phyloP scores from a whole-genome alignment of 2,888 invertebrate species.

The Frankliniella fusca region DNA sequence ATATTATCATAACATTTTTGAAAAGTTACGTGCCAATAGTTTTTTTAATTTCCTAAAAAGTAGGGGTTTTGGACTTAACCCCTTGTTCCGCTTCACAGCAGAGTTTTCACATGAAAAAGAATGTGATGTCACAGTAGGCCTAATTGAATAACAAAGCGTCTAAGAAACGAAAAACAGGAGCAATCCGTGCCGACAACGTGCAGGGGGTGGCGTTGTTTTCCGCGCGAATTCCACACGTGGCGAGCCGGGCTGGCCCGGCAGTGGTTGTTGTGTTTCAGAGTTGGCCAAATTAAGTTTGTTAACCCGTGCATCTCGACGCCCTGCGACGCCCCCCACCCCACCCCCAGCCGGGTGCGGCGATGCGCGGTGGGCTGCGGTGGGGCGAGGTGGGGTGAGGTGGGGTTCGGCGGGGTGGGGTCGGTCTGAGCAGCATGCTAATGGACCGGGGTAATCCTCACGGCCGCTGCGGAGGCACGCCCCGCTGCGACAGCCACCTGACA shows the following conservation, averaged over 20 bases:
- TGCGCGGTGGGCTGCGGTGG: too few species aligned
- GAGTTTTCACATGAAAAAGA: too few species aligned
- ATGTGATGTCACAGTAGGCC: too few species aligned
- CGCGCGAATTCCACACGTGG: not conserved
- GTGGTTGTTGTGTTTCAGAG: not conserved
- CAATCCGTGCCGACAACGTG: too few species aligned
- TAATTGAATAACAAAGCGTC: too few species aligned
- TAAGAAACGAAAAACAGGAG: too few species aligned
- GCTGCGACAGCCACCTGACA: not conserved
- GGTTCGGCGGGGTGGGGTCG: not conserved
- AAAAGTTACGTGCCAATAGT: too few species aligned
- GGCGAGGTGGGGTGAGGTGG: not conserved
- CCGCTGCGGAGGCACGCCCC: conserved; percentile 5
- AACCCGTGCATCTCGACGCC: not conserved
- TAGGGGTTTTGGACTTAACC: too few species aligned
- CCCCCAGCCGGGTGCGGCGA: not conserved
- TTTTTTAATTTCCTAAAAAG: too few species aligned
- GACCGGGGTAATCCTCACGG: conserved; percentile 13
- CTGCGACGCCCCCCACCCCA: not conserved
- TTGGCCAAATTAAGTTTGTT: conserved; percentile 19
- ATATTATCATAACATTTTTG: too few species aligned
- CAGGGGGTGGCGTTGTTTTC: not conserved
- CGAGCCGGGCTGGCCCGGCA: too few species aligned
- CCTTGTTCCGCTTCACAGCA: too few species aligned
- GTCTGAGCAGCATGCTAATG: conserved; percentile 22